Percentiles rank a stretch among this genome's conserved stretches.
phyloP scores from a whole-genome alignment of 2,113 vertebrate species.

The Reinhardtius hippoglossoides region DNA sequence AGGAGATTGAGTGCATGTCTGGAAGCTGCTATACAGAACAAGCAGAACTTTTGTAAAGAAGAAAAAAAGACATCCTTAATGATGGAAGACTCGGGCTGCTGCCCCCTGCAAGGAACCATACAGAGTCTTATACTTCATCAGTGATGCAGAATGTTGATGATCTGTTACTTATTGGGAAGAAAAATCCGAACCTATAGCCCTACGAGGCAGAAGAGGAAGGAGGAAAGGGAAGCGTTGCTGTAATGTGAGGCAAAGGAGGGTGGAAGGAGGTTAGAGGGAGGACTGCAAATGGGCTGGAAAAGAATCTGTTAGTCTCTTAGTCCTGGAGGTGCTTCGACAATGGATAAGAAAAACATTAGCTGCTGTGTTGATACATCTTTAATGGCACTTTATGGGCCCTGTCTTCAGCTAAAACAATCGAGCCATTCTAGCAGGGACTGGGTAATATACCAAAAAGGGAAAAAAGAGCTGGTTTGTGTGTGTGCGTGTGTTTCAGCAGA shows the following conservation, averaged over 20 bases:
- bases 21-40: too few relatives aligned
- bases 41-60: background rate
- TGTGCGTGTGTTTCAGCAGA: background rate
- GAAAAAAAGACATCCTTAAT: background rate
- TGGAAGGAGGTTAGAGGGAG: slow-evolving; percentile 11
- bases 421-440: slow-evolving; percentile 39
- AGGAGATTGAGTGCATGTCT: too few relatives aligned
- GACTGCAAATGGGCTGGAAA: slow-evolving; percentile 68
- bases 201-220: background rate
- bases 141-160: slow-evolving; percentile 26
- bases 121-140: slow-evolving; percentile 12
- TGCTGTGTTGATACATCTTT: slow-evolving; percentile 67
- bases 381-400: slow-evolving; percentile 56
- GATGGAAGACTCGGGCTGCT: background rate
- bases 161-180: slow-evolving; percentile 17
- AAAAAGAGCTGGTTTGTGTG: slow-evolving; percentile 11
- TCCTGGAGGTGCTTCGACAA: slow-evolving; percentile 54
- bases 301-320: slow-evolving; percentile 44
- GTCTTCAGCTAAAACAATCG: slow-evolving; percentile 64
- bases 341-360: slow-evolving; percentile 66
- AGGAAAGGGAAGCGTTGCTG: background rate
- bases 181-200: background rate
- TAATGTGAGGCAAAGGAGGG: slow-evolving; percentile 1
- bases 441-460: slow-evolving; percentile 49
- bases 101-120: background rate